Evolutionary conservation across 1,140 invertebrate genomes (phyloP), one percentile per base, ranked within the genome.

Genomic region (Drosophila lacteicornis): DNA sequence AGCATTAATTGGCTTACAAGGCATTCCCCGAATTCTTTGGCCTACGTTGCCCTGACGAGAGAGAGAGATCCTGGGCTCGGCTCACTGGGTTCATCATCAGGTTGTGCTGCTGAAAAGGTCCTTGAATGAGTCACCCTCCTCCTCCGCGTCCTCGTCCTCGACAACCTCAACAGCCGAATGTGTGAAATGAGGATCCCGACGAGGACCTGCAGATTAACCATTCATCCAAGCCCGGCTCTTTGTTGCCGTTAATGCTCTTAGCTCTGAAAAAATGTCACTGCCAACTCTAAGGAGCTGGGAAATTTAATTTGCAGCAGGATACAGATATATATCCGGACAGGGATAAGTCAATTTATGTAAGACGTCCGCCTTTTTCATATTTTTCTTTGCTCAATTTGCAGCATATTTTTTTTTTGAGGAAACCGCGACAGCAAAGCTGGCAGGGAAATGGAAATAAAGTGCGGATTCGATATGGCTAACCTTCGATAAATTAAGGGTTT

Each of bases 1-100:
- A 75, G 80, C 80, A 87, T 88, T 87, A 87, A 87, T 87, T 87
- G 84, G 84, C 84, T 87, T 84, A 84, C 67, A 76, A 88, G 80
- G 69, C 71, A 87, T 87, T 84, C 85, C 46, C 19, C 45, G 74
- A 69, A 88, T 84, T 79, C 45, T 68, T 71, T 30, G 51, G 38
- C 49, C 61, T 25, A 33, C 62, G 33, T 50, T 46, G 45, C 65
- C 65, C 49, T 43, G 74, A 75, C 74, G 67, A 61, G 62, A 40
- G 74, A 40, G 74, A 4, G 40, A 42, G 15, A n/a, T 42, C 40
- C 40, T 42, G 40, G 40, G 13, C 13, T 13, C 38, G 3, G 30
- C 22, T 30, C 27, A 30, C 27, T 40, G 12, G 38, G 38, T 51
- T 51, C n/a, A 19, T 33, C 50, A 19, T 53, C 30, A 33, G 30